Percentiles rank a stretch among this genome's conserved stretches.
These are phyloP conservation scores for Cotesia vestalis DNA, from an alignment of 1,140 invertebrate species.

Conservation along the genomic window DNA sequence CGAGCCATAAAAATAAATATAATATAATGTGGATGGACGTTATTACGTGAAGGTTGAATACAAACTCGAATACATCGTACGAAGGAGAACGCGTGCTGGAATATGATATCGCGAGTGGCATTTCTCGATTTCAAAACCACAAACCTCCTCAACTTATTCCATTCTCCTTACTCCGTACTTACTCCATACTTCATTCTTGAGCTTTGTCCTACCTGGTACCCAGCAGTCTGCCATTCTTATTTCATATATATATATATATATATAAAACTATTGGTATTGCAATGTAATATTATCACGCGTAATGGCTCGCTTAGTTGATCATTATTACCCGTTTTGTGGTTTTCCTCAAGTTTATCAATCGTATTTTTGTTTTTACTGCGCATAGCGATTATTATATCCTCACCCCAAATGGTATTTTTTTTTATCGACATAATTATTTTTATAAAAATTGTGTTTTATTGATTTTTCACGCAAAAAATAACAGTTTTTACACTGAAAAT, in stretches of 20 bases:
- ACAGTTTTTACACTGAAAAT: no score
- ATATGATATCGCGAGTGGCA: constrained; percentile 48
- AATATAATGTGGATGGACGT: constrained; percentile 1
- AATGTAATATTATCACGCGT: no score
- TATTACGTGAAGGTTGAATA: constrained; percentile 24
- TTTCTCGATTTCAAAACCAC: constrained; percentile 51
- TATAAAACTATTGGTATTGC: no score
- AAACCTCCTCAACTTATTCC: constrained; percentile 31
- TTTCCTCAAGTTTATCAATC: constrained; percentile 24
- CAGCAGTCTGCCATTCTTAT: constrained; percentile 12
- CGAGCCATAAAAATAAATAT: constrained; percentile 8
- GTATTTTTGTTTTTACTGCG: no score
- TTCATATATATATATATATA: constrained; percentile 20
- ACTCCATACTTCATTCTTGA: not conserved
- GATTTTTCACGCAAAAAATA: no score
- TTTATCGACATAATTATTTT: no score
- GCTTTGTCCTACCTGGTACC: not conserved
- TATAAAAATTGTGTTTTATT: no score
- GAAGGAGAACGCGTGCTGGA: constrained; percentile 41
- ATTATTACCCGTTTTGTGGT: constrained; percentile 30
- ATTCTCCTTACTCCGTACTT: not conserved
- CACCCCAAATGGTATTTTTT: no score
- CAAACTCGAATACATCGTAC: not conserved
- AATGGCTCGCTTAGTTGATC: not conserved
- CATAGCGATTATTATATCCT: no score